Percentiles rank a stretch among this genome's conserved stretches.
phyloP scores from a whole-genome alignment of 2,888 invertebrate species.

The Campoplex capitator region DNA sequence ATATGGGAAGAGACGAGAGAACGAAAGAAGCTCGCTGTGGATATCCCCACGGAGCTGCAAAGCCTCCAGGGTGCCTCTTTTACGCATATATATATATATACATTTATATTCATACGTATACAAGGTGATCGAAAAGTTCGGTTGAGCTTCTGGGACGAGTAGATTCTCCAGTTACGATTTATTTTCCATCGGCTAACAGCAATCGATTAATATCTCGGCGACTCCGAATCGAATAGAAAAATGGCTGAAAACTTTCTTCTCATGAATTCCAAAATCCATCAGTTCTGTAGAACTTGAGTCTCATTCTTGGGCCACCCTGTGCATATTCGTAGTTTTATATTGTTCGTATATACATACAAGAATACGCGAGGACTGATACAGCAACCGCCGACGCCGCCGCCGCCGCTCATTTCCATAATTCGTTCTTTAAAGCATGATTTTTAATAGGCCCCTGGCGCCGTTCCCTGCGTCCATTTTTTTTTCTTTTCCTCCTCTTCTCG shows the following conservation, averaged over 20 bases:
- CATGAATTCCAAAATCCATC: neutral
- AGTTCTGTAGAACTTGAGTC: neutral
- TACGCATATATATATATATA: slow-evolving; percentile 17
- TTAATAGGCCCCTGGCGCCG: slow-evolving; percentile 84
- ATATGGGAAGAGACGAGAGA: slow-evolving; percentile 78
- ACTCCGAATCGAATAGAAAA: neutral
- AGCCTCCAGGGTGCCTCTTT: slow-evolving; percentile 56
- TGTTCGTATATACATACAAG: slow-evolving; percentile 21
- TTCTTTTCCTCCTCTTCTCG: neutral
- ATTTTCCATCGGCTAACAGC: neutral
- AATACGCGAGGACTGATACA: slow-evolving; percentile 61
- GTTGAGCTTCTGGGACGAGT: neutral
- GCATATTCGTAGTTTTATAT: slow-evolving; percentile 19
- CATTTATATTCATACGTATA: slow-evolving; percentile 11
- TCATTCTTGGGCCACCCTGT: slow-evolving; percentile 3
- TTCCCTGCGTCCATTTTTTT: slow-evolving; percentile 50
- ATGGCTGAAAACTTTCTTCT: neutral
- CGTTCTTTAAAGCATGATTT: slow-evolving; percentile 82
- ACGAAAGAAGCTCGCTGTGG: slow-evolving; percentile 42
- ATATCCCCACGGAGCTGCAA: slow-evolving; percentile 49
- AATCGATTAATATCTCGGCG: neutral
- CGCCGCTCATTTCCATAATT: slow-evolving; percentile 83
- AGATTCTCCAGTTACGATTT: neutral
- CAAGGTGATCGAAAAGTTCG: neutral
- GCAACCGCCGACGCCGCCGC: slow-evolving; percentile 62